These are phyloP conservation scores for Ommatoiulus sabulosus DNA, from an alignment of 2,888 invertebrate genomes.

Conservation along the genomic window DNA sequence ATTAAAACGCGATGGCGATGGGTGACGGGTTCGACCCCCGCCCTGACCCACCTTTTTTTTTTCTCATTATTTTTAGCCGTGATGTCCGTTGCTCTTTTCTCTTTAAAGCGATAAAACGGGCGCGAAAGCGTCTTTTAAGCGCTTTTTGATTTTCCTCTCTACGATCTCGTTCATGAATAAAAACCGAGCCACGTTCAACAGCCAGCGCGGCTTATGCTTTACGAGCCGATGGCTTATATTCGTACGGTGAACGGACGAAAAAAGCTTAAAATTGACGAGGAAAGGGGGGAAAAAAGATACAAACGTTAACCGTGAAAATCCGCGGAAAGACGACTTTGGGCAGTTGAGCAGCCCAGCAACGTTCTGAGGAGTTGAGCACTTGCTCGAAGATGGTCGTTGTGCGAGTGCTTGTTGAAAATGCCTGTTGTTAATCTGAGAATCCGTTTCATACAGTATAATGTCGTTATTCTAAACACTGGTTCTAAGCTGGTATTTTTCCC, in stretches of 20 bases:
- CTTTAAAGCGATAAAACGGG: not conserved
- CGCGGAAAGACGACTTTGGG: not conserved
- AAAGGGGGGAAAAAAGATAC: not conserved
- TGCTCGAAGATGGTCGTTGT: too few relatives aligned
- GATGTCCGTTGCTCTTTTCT: not conserved
- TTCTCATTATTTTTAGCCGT: not conserved
- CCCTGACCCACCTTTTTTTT: not conserved
- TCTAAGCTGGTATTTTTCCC: too few relatives aligned
- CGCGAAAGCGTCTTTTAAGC: conserved; percentile 10
- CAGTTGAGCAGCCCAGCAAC: not conserved
- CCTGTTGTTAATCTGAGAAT: too few relatives aligned
- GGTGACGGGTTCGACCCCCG: not conserved
- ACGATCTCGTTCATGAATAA: not conserved
- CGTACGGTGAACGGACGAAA: not conserved
- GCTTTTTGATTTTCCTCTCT: conserved; percentile 26
- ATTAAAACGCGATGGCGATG: not conserved
- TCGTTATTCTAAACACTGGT: too few relatives aligned
- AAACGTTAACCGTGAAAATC: conserved; percentile 17
- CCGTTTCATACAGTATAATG: too few relatives aligned
- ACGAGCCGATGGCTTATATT: conserved; percentile 1
- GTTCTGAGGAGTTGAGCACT: not conserved
- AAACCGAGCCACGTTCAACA: not conserved
- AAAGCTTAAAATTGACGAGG: not conserved
- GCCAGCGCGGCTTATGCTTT: not conserved
- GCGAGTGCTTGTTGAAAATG: too few relatives aligned